phyloP scores from a whole-genome alignment of 2,113 vertebrate genomes.

The Pseudonaja textilis region DNA sequence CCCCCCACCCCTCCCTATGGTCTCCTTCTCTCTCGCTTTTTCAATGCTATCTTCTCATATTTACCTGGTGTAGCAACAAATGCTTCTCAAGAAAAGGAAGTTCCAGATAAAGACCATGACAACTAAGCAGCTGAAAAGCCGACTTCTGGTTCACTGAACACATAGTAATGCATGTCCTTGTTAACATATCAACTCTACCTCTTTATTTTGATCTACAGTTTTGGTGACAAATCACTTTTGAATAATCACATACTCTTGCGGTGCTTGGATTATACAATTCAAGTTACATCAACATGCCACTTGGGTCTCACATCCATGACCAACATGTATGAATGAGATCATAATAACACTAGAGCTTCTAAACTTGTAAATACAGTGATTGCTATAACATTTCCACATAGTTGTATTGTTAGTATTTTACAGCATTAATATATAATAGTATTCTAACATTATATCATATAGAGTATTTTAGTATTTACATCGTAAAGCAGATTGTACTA shows the following conservation, averaged over 20 bases:
- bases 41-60: background rate
- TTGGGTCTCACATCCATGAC: background rate
- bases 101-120: background rate
- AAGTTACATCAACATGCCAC: background rate
- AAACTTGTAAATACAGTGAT: background rate
- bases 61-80: background rate
- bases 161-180: background rate
- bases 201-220: background rate
- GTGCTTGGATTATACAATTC: background rate
- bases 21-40: background rate
- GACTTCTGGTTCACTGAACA: background rate
- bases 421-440: background rate
- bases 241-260: background rate
- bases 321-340: background rate
- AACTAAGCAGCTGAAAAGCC: background rate
- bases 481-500: background rate
- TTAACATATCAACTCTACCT: background rate
- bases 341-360: background rate
- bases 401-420: background rate
- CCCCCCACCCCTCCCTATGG: no score
- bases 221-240: constrained; percentile 2
- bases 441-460: background rate
- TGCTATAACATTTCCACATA: background rate
- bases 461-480: background rate
- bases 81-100: background rate